Base-by-base conservation (phyloP, 1,140 invertebrate genomes). In the Teleogryllus occipitalis region DNA sequence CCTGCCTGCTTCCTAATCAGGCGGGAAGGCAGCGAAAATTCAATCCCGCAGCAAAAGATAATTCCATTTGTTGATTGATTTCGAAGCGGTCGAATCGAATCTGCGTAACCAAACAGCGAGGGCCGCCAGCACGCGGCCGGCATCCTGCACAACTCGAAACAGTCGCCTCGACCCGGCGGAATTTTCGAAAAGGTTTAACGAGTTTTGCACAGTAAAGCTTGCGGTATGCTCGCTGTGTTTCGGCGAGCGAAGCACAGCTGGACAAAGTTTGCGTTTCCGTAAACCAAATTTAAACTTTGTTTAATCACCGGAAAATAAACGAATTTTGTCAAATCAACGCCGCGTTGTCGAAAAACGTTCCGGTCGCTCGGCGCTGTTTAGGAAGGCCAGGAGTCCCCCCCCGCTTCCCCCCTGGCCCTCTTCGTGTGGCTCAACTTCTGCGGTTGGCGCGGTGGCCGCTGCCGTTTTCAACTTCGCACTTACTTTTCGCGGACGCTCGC, bases 271-370 rank as follows among this genome's bases (percentile, higher is more conserved):
- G 54, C 54, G 54, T 65, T 39, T 14, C 54, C 54, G 54, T 65
- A 65, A 65, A 65, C 54, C 54, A 65, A 65, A 65, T 65, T 65
- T 65, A 65, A 65, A 65, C 54, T 65, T 65, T 65, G 54, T 65
- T 65, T 65, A 65, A 65, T 65, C 54, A 65, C 54, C 54, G 54
- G 54, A 65, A 65, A 65, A 65, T 65, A 65, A 65, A 65, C 54
- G 54, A 65, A 65, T 65, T 65, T 65, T 65, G 54, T 65, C 54
- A 65, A 65, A 65, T 65, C 54, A 65, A 65, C 54, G 54, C 10
- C 54, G 2, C 27, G 27, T 39, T 39, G 27, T 39, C 27, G 27
- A 39, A 39, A 39, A 39, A 39, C 27, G 27, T 39, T 5, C 27
- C 27, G 27, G 27, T 39, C 27, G 27, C 27, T 1, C 27, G 27